These are phyloP conservation scores for Syrphus vitripennis DNA, from an alignment of 2,888 invertebrate species.

Conservation along the genomic window DNA sequence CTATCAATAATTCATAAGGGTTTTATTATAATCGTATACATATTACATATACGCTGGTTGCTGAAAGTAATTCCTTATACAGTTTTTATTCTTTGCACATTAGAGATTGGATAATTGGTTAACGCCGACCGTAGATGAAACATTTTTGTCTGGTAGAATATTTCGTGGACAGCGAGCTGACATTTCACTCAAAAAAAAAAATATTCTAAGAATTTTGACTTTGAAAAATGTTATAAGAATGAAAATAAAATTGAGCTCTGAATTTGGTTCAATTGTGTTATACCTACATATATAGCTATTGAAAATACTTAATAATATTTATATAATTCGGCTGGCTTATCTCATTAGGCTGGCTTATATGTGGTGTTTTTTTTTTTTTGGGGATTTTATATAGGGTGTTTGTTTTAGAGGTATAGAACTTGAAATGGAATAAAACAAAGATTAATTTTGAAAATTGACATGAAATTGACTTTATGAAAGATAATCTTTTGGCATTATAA, in stretches of 20 bases:
- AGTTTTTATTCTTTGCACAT: conserved; percentile 19
- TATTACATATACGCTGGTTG: conserved; percentile 33
- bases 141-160: background rate
- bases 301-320: too few relatives aligned
- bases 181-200: conserved; percentile 25
- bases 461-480: too few relatives aligned
- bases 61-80: conserved; percentile 49
- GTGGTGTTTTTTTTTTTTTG: too few relatives aligned
- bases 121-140: conserved; percentile 50
- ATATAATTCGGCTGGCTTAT: too few relatives aligned
- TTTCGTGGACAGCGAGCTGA: conserved; percentile 26
- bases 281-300: too few relatives aligned
- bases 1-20: conserved; percentile 67
- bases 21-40: too few relatives aligned
- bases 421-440: too few relatives aligned
- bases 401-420: too few relatives aligned
- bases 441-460: too few relatives aligned
- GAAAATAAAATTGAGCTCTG: background rate
- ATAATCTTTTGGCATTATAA: too few relatives aligned
- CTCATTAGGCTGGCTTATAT: too few relatives aligned
- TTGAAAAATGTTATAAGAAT: background rate
- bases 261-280: background rate
- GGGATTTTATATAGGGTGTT: too few relatives aligned
- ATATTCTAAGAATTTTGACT: conserved; percentile 42
- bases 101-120: conserved; percentile 58